phyloP scores from a whole-genome alignment of 2,113 vertebrate genomes.

The Vireo altiloquus region DNA sequence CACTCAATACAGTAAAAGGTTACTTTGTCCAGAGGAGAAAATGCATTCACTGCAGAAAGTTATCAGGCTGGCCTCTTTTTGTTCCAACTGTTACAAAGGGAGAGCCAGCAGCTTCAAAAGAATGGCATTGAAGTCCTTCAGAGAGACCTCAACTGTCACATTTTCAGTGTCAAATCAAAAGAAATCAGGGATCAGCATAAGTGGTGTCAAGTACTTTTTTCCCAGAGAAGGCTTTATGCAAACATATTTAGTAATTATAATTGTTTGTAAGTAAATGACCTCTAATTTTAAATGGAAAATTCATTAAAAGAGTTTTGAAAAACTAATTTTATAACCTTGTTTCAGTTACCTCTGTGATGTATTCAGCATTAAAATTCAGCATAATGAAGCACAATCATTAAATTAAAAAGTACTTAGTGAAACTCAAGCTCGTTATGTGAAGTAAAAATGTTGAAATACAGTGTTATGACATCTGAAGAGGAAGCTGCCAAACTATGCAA shows the following conservation, averaged over 20 bases:
- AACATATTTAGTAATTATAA: not conserved
- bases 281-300: constrained; percentile 4
- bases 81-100: constrained; percentile 11
- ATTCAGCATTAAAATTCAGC: constrained; percentile 18
- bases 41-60: constrained; percentile 46
- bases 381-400: not conserved
- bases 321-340: not conserved
- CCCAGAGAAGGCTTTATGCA: not conserved
- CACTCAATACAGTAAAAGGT: not conserved
- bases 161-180: constrained; percentile 13
- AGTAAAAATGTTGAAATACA: constrained; percentile 23
- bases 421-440: not conserved
- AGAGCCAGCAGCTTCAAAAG: constrained; percentile 42
- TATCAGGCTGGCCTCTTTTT: constrained; percentile 11
- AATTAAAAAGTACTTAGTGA: not conserved
- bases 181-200: not conserved
- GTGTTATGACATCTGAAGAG: constrained; percentile 19
- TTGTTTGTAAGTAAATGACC: not conserved
- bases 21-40: constrained; percentile 30
- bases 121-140: constrained; percentile 13
- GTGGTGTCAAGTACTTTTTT: not conserved
- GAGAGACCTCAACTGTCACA: not conserved
- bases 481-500: not conserved
- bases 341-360: not conserved
- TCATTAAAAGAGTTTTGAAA: not conserved